Percentiles rank a stretch among this genome's conserved stretches.
Evolutionary conservation across 2,113 vertebrate genomes (phyloP).

Genomic region (Vulpes ferrilata): DNA sequence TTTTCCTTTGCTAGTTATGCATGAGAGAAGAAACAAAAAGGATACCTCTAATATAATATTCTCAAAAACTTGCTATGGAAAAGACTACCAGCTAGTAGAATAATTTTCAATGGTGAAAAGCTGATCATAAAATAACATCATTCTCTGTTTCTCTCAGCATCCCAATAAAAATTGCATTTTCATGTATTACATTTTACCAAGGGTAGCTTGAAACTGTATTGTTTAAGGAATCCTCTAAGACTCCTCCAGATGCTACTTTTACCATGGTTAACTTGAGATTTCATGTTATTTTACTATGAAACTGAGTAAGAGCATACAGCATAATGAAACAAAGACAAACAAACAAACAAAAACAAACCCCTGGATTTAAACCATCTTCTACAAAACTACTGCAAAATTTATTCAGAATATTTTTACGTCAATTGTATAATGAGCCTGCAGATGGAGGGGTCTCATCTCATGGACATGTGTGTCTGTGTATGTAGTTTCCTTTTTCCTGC

Average conservation of each 20-base stretch:
- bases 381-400: background rate
- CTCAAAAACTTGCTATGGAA: background rate
- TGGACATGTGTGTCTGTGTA: background rate
- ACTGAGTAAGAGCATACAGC: background rate
- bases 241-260: background rate
- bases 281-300: background rate
- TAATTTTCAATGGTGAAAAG: background rate
- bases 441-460: background rate
- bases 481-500: background rate
- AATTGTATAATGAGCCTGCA: background rate
- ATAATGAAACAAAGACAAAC: background rate
- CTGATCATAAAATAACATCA: background rate
- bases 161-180: background rate
- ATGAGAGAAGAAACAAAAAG: constrained; percentile 4
- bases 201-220: background rate
- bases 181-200: background rate
- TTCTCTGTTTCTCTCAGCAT: background rate
- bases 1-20: constrained; percentile 5
- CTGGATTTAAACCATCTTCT: background rate
- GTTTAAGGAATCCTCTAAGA: background rate
- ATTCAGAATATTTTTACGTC: background rate
- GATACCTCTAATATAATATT: background rate
- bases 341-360: background rate
- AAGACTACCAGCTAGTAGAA: background rate
- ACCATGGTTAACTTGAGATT: background rate